Percentiles rank a stretch among this genome's conserved stretches.
phyloP scores from a whole-genome alignment of 2,113 vertebrate species.

The Cercocebus atys region DNA sequence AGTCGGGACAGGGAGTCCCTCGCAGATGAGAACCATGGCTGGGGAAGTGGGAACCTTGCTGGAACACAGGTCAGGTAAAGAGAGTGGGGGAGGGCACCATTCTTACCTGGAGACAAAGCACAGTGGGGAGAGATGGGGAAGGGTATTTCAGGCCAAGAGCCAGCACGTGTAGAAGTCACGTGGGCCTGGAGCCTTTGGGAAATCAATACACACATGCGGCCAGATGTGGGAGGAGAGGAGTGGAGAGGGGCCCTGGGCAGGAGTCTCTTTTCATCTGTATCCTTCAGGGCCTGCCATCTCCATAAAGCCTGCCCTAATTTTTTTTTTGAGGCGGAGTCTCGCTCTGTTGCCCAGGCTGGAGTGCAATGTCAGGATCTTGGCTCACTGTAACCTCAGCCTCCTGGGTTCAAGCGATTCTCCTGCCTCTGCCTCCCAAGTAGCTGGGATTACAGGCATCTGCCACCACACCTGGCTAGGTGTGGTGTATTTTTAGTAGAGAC shows the following conservation, averaged over 20 bases:
- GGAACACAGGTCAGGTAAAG: not conserved
- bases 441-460: too few relatives aligned
- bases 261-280: too few relatives aligned
- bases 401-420: too few relatives aligned
- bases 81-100: not conserved
- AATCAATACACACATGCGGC: not conserved
- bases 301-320: not conserved
- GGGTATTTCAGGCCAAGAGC: not conserved
- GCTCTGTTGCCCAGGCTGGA: too few relatives aligned
- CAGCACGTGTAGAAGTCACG: not conserved
- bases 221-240: not conserved
- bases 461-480: too few relatives aligned
- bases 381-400: too few relatives aligned
- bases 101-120: not conserved
- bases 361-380: too few relatives aligned
- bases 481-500: too few relatives aligned
- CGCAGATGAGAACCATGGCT: not conserved
- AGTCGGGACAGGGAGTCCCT: not conserved
- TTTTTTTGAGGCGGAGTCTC: too few relatives aligned
- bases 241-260: too few relatives aligned
- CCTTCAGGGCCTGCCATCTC: not conserved
- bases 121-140: not conserved
- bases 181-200: not conserved
- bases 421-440: too few relatives aligned
- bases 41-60: too few relatives aligned